Evolutionary conservation across 2,888 invertebrate genomes (phyloP), one percentile per base, ranked within the genome.

Genomic region (Philopedon plagiatum): DNA sequence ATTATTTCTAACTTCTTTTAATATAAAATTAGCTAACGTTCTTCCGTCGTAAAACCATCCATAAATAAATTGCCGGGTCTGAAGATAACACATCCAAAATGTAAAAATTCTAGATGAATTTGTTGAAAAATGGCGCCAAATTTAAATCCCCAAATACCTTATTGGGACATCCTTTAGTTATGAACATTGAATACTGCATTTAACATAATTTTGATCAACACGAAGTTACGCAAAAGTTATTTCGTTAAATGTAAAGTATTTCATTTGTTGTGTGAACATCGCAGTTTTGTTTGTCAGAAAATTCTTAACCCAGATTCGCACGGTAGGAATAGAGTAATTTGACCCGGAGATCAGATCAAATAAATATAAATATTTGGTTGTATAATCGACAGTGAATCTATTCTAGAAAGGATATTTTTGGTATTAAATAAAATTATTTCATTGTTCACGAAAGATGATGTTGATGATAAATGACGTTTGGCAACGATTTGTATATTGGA

Each of bases 331-430:
- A 23, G n/a, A n/a, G 15, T 26, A 15, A 58, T 15, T 58, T 41
- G 58, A 62, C 49, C 62, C 13, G 13, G 7, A 37, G 51, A 54
- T 63, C 34, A 63, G 37, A 63, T 63, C 51, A 39, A 37, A 4
- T 51, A 37, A 63, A 63, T 37, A 46, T 63, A 37, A 49, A 49
- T 51, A 63, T 49, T 51, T 19, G 37, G 21, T 51, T 51, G 39
- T 51, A 39, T 51, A 63, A 62, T n/a, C 21, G 11, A n/a, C 13
- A 26, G 58, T 41, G n/a, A 58, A 23, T 58, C 21, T 58, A 13
- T 39, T 39, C 41, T 41, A 26, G 41, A 58, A 58, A 58, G 39
- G 58, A 58, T 39, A 58, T 58, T 58, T 58, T 58, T n/a, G 13
- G 13, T 15, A 58, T 58, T 58, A 41, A 58, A 37, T 21, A 5